Evolutionary conservation across 2,888 invertebrate species (phyloP), one percentile per base, ranked within the genome.

Genomic region (Venustoraphidia nigricollis): DNA sequence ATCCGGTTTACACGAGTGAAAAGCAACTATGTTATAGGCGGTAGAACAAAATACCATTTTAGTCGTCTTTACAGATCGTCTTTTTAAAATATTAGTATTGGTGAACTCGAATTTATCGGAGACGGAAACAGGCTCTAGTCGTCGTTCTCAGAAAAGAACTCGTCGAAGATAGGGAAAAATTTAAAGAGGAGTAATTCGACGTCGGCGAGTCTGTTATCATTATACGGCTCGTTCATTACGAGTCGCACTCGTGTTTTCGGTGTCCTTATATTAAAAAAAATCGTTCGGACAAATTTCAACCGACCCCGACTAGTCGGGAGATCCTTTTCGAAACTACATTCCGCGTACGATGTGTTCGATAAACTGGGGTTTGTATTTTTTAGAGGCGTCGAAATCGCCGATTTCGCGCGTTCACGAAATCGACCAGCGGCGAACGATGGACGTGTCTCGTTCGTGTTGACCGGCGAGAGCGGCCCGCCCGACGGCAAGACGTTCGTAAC

Each of bases 401-500:
- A 57, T 64, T 51, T 60, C 61, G 9, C 49, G 56, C 27, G 54
- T 64, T 1, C 53, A 63, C 48, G 65, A 65, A 52, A 54, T 54
- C 3, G 63, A 58, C 1, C 56, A 58, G 51, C 51, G 52, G 39
- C 51, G 56, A 45, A 55, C 57, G 44, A 45, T 60, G 11, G 46
- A 52, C 3, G 46, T 62, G 3, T 53, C n/a, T n/a, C 54, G 45
- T 65, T 62, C 55, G 58, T 60, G 37, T 47, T 62, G 27, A 53
- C 62, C 27, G 52, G 54, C n/a, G 61, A 61, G 52, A 46, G 51
- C 10, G 64, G 64, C 1, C 59, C 61, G 11, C 46, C 58, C 6
- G 64, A 65, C 48, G 61, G 62, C 53, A 62, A 57, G 52, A 48
- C 52, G 35, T 88, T 86, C 59, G 72, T 79, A 17, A 86, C 83